phyloP scores from a whole-genome alignment of 2,888 invertebrate species.

The Harpalus rufipes region DNA sequence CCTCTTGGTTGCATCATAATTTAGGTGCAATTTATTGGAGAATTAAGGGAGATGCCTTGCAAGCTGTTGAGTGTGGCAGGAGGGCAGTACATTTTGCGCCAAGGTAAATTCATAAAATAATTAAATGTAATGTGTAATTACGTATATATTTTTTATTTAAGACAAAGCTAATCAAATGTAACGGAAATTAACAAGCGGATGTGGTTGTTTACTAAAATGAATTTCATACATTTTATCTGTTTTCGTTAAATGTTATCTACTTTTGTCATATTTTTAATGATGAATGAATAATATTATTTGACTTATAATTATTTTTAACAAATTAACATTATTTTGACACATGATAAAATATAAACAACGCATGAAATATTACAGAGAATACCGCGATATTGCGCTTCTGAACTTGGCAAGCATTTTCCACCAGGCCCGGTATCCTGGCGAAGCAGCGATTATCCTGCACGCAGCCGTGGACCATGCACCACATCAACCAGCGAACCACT shows the following conservation, averaged over 20 bases:
- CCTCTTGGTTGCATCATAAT: slow-evolving; percentile 90
- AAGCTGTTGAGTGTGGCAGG: slow-evolving; percentile 89
- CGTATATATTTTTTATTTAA: background rate
- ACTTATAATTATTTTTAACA: slow-evolving; percentile 33
- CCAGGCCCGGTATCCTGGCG: slow-evolving; percentile 83
- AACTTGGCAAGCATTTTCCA: slow-evolving; percentile 87
- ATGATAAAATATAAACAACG: slow-evolving; percentile 6
- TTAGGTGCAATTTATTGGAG: slow-evolving; percentile 90
- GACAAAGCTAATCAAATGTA: background rate
- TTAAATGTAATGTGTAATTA: background rate
- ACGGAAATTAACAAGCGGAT: slow-evolving; percentile 1
- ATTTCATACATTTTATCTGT: background rate
- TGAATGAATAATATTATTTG: background rate
- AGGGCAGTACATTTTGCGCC: slow-evolving; percentile 87
- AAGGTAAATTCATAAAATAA: slow-evolving; percentile 77
- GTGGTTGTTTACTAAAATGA: background rate
- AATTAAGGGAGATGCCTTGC: slow-evolving; percentile 85
- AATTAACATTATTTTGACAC: slow-evolving; percentile 8
- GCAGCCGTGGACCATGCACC: slow-evolving; percentile 87
- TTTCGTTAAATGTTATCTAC: background rate
- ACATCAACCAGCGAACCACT: slow-evolving; percentile 81
- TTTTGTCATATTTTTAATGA: background rate
- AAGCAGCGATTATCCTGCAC: slow-evolving; percentile 86
- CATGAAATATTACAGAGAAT: slow-evolving; percentile 79
- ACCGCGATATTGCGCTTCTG: slow-evolving; percentile 86